Percentiles rank a stretch among this genome's conserved stretches.
These are phyloP conservation scores for Napeogenes inachia DNA, from an alignment of 2,888 invertebrate genomes.

Conservation along the genomic window DNA sequence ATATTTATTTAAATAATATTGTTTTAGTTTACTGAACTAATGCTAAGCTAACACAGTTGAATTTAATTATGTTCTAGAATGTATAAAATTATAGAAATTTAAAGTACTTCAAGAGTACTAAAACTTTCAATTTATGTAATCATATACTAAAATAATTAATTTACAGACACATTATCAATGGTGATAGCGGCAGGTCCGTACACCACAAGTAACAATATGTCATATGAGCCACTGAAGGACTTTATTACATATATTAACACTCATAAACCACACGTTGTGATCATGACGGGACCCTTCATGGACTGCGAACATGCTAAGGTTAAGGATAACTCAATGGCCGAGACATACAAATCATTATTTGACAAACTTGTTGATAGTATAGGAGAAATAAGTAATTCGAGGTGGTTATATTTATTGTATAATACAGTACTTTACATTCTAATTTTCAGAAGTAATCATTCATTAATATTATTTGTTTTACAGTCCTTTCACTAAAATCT, in stretches of 20 bases:
- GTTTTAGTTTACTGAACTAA: no score
- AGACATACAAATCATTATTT: conserved; percentile 86
- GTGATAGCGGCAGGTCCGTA: conserved; percentile 91
- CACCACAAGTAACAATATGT: conserved; percentile 85
- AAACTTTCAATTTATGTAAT: no score
- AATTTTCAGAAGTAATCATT: no score
- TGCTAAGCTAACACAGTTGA: no score
- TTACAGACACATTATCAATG: conserved; percentile 78
- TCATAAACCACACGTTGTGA: conserved; percentile 85
- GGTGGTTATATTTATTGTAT: conserved; percentile 57
- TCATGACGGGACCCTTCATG: conserved; percentile 91
- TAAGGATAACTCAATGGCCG: conserved; percentile 78
- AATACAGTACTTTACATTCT: conserved; percentile 10
- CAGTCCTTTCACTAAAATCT: conserved; percentile 82
- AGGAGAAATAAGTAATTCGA: conserved; percentile 73
- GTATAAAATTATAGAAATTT: no score
- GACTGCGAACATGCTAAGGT: conserved; percentile 82
- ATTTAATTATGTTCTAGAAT: no score
- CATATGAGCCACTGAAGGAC: conserved; percentile 89
- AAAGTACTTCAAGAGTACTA: no score
- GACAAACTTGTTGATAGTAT: conserved; percentile 82
- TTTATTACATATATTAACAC: conserved; percentile 81
- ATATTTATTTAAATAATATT: no score
- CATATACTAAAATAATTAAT: conserved; percentile 1
- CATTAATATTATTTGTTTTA: conserved; percentile 33